Conservation (phyloP, 2,113 vertebrate genomes). For the Colaptes auratus region DNA sequence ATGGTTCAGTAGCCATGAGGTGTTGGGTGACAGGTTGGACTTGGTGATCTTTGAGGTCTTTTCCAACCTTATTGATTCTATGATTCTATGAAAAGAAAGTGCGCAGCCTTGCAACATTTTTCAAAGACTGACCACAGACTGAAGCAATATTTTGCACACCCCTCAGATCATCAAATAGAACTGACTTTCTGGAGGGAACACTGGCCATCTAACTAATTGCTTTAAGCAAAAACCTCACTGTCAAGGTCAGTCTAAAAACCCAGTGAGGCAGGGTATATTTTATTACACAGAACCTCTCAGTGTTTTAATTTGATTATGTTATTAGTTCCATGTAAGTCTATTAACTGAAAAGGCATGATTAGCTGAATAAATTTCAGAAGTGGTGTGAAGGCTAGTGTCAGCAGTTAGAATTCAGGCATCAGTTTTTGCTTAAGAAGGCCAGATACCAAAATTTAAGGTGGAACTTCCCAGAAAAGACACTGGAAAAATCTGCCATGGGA, state of each 20-base stretch:
- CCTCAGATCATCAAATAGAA: neutral
- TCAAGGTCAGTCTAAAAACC: slow-evolving; percentile 36
- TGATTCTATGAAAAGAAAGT: neutral
- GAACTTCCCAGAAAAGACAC: neutral
- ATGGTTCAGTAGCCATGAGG: no score
- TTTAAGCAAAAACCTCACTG: neutral
- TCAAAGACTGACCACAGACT: neutral
- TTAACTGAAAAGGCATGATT: slow-evolving; percentile 37
- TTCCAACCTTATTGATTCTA: no score
- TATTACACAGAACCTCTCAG: slow-evolving; percentile 21
- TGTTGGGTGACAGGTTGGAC: no score
- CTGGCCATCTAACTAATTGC: slow-evolving; percentile 30
- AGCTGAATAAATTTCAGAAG: slow-evolving; percentile 37
- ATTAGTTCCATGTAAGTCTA: slow-evolving; percentile 58
- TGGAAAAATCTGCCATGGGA: neutral
- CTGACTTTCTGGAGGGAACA: neutral
- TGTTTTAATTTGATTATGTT: slow-evolving; percentile 57
- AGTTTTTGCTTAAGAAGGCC: neutral
- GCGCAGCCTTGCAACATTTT: neutral
- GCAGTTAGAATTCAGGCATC: neutral
- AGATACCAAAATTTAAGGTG: neutral
- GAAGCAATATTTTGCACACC: neutral
- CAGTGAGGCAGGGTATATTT: neutral
- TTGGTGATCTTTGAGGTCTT: no score
- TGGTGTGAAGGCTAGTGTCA: neutral